phyloP scores from a whole-genome alignment of 2,113 vertebrate species.

The Motacilla alba region DNA sequence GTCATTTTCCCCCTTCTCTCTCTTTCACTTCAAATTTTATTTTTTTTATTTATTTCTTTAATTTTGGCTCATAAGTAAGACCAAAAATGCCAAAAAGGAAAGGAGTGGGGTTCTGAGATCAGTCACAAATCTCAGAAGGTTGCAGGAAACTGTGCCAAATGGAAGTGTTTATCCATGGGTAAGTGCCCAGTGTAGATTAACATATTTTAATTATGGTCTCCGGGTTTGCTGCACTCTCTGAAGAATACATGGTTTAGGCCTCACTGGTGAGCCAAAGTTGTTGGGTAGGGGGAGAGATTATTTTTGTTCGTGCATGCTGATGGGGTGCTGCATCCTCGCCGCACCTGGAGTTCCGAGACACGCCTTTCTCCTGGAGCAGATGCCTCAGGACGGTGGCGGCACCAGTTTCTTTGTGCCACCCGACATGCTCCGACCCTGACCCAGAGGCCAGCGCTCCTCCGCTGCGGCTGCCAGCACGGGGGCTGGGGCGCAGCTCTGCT shows the following conservation, averaged over 20 bases:
- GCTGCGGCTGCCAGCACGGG: rapidly evolving
- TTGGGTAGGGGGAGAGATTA: neutral
- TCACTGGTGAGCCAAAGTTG: slow-evolving; percentile 6
- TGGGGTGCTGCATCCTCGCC: neutral
- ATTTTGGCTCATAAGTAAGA: neutral
- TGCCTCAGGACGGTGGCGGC: neutral
- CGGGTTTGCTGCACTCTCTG: neutral
- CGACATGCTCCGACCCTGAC: neutral
- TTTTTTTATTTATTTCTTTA: neutral
- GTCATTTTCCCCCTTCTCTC: neutral
- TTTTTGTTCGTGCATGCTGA: neutral
- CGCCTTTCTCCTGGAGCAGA: neutral
- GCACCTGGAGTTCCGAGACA: rapidly evolving
- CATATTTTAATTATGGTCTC: slow-evolving; percentile 66
- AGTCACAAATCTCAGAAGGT: slow-evolving; percentile 40
- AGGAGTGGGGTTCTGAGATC: slow-evolving; percentile 23
- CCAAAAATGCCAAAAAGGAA: slow-evolving; percentile 22
- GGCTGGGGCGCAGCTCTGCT: rapidly evolving
- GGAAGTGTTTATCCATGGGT: slow-evolving; percentile 61
- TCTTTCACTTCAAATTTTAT: neutral
- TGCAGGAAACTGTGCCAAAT: slow-evolving; percentile 42
- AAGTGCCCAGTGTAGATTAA: slow-evolving; percentile 65
- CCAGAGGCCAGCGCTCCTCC: neutral
- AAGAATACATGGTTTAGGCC: slow-evolving; percentile 29
- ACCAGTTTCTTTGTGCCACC: neutral